phyloP scores from a whole-genome alignment of 2,797 vertebrate genomes.

The Potorous gilbertii region DNA sequence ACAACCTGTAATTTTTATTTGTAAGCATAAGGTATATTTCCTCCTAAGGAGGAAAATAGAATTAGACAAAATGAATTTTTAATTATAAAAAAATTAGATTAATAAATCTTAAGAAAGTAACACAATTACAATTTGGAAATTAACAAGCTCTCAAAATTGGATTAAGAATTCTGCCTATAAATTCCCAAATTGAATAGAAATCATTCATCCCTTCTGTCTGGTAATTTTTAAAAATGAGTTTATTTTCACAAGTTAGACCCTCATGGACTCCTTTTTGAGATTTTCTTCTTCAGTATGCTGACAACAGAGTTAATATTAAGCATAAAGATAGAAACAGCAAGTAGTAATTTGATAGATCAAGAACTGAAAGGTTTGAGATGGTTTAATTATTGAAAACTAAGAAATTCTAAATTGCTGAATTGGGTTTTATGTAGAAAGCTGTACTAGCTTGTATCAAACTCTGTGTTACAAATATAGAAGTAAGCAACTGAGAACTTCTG shows the following conservation, averaged over 20 bases:
- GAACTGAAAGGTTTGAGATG: not conserved
- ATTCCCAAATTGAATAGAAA: not conserved
- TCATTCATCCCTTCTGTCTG: not conserved
- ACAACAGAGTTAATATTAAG: not conserved
- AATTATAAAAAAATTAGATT: not conserved
- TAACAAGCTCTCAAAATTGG: not conserved
- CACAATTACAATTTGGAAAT: not conserved
- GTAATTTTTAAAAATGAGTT: not conserved
- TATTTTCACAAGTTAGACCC: not conserved
- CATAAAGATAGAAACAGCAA: not conserved
- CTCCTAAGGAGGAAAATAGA: not conserved
- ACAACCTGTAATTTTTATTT: not conserved
- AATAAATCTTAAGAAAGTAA: not conserved
- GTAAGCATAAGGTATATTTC: not conserved
- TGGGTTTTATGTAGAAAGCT: not conserved
- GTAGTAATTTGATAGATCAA: not conserved
- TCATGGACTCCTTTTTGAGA: not conserved
- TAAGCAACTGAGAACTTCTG: not conserved
- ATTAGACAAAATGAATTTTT: not conserved
- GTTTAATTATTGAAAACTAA: not conserved
- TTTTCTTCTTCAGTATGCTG: not conserved
- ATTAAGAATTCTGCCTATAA: not conserved
- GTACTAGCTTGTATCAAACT: not conserved
- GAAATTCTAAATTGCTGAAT: not conserved
- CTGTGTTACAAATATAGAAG: not conserved